These are phyloP conservation scores for Coryphaenoides rupestris DNA, from an alignment of 2,113 vertebrate species.

Conservation along the genomic window DNA sequence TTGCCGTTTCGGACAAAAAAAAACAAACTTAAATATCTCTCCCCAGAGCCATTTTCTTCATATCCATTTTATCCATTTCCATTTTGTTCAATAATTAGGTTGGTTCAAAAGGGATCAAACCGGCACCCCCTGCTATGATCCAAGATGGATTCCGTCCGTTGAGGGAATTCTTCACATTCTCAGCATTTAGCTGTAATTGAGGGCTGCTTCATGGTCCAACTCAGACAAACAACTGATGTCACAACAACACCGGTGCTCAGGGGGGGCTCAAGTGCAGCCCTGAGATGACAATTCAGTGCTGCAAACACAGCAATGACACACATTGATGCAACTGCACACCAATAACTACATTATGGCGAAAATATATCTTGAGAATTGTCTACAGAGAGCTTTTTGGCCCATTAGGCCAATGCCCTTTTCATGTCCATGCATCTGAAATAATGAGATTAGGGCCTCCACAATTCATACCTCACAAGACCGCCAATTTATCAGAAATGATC, in stretches of 20 bases:
- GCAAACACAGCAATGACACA: background rate
- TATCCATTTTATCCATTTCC: too few relatives aligned
- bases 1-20: too few relatives aligned
- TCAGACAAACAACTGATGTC: slow-evolving; percentile 11
- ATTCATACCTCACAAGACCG: slow-evolving; percentile 13
- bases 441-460: slow-evolving; percentile 21
- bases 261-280: background rate
- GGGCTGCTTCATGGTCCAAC: slow-evolving; percentile 30
- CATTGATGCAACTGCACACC: background rate
- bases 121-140: slow-evolving; percentile 19
- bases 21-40: too few relatives aligned
- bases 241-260: slow-evolving; percentile 18
- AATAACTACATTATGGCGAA: background rate
- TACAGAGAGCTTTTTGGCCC: too few relatives aligned
- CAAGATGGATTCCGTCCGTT: slow-evolving; percentile 16
- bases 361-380: too few relatives aligned
- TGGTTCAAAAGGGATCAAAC: slow-evolving; percentile 17
- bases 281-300: slow-evolving; percentile 7
- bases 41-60: too few relatives aligned
- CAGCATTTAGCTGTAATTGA: slow-evolving; percentile 54
- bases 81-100: background rate
- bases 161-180: slow-evolving; percentile 60
- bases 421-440: slow-evolving; percentile 40
- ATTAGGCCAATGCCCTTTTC: too few relatives aligned
- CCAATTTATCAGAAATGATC: slow-evolving; percentile 7